Percentiles rank a stretch among this genome's conserved stretches.
These are phyloP conservation scores for Eurois occulta DNA, from an alignment of 2,888 invertebrate species.

Conservation along the genomic window DNA sequence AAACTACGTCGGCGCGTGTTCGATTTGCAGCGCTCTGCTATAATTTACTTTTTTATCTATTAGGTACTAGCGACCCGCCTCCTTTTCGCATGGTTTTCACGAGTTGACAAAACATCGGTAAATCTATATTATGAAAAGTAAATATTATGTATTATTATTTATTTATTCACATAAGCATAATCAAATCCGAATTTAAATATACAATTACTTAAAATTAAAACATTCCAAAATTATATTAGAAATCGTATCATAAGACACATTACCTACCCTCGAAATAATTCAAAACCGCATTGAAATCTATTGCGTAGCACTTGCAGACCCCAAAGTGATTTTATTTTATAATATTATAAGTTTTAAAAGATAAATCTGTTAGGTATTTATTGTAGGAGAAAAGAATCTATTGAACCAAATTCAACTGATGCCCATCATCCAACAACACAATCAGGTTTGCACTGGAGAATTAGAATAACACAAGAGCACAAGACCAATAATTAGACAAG, in stretches of 20 bases:
- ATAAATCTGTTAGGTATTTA: not conserved
- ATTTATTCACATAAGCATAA: no score
- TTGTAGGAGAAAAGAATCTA: not conserved
- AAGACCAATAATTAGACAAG: no score
- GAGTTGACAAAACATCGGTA: not conserved
- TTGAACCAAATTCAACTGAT: not conserved
- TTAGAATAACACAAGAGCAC: not conserved
- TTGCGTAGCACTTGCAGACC: not conserved
- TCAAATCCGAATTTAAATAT: no score
- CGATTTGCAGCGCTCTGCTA: conserved; percentile 6
- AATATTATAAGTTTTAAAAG: no score
- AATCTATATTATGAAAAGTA: not conserved
- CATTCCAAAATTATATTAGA: no score
- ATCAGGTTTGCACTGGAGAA: not conserved
- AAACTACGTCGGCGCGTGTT: conserved; percentile 20
- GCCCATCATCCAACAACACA: not conserved
- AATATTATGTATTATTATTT: no score
- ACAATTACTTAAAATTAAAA: no score
- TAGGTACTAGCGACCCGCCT: not conserved
- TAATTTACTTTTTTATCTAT: not conserved
- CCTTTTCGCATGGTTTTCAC: not conserved
- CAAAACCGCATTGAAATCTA: not conserved
- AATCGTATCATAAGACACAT: no score
- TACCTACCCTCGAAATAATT: not conserved
- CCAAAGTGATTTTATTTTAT: not conserved